These are phyloP conservation scores for Epinotia nisella DNA, from an alignment of 2,888 invertebrate genomes.

Conservation along the genomic window DNA sequence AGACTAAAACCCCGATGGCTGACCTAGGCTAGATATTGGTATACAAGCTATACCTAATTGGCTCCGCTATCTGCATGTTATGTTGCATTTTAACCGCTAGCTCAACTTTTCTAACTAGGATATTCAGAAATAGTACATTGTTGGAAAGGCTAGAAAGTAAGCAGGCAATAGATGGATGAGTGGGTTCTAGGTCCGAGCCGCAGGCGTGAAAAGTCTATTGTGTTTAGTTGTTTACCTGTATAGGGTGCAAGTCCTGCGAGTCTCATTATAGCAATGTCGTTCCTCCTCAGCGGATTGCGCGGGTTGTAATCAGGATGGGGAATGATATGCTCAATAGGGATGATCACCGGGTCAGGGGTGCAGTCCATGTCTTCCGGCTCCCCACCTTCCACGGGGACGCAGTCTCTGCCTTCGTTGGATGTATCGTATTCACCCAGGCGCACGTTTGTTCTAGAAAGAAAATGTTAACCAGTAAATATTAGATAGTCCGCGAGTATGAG, in stretches of 20 bases:
- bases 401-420: slow-evolving; percentile 64
- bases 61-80: background rate
- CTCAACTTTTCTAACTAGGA: too few relatives aligned
- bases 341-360: slow-evolving; percentile 65
- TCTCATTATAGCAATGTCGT: slow-evolving; percentile 80
- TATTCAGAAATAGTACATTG: too few relatives aligned
- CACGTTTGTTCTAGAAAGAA: slow-evolving; percentile 55
- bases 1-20: too few relatives aligned
- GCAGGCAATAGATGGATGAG: too few relatives aligned
- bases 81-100: too few relatives aligned
- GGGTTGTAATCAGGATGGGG: slow-evolving; percentile 73
- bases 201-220: too few relatives aligned
- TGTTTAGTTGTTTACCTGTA: slow-evolving; percentile 61
- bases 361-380: slow-evolving; percentile 61
- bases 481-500: background rate
- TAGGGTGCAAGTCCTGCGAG: slow-evolving; percentile 66
- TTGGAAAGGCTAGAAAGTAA: too few relatives aligned
- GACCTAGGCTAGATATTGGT: background rate
- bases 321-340: slow-evolving; percentile 68
- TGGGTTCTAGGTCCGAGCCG: too few relatives aligned
- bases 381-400: slow-evolving; percentile 60
- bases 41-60: background rate
- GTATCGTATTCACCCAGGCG: slow-evolving; percentile 80
- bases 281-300: slow-evolving; percentile 48
- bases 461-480: background rate